phyloP scores from a whole-genome alignment of 2,113 vertebrate species.

The Talpa occidentalis region DNA sequence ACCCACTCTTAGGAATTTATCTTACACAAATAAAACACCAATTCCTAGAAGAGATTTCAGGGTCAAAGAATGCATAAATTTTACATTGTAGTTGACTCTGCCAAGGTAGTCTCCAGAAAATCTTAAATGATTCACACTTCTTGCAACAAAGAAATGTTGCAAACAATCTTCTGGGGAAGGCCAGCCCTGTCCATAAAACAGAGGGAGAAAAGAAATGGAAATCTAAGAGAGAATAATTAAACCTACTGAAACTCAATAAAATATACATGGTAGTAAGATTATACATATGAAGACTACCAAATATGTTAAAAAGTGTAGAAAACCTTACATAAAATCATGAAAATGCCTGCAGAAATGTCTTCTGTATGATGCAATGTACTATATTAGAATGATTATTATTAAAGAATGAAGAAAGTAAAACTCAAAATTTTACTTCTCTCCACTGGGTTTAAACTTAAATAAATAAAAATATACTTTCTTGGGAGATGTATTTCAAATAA shows the following conservation, averaged over 20 bases:
- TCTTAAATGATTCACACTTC: slow-evolving; percentile 8
- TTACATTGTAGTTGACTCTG: neutral
- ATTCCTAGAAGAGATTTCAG: neutral
- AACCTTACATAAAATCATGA: neutral
- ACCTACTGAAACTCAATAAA: neutral
- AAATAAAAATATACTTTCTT: neutral
- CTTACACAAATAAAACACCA: neutral
- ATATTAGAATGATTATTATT: neutral
- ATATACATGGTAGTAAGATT: neutral
- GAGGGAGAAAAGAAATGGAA: neutral
- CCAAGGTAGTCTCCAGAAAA: neutral
- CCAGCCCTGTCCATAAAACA: neutral
- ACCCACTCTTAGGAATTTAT: neutral
- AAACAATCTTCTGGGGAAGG: neutral
- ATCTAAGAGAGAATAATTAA: neutral
- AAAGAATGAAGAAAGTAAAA: neutral
- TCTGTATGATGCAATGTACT: neutral
- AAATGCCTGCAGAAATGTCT: neutral
- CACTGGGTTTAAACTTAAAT: neutral
- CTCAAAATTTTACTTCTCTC: neutral
- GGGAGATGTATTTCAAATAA: neutral
- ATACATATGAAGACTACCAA: neutral
- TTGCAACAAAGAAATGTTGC: neutral
- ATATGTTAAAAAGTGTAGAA: neutral
- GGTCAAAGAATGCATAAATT: neutral